Conservation (phyloP, 2,113 vertebrate genomes). For the Irena cyanogastra region DNA sequence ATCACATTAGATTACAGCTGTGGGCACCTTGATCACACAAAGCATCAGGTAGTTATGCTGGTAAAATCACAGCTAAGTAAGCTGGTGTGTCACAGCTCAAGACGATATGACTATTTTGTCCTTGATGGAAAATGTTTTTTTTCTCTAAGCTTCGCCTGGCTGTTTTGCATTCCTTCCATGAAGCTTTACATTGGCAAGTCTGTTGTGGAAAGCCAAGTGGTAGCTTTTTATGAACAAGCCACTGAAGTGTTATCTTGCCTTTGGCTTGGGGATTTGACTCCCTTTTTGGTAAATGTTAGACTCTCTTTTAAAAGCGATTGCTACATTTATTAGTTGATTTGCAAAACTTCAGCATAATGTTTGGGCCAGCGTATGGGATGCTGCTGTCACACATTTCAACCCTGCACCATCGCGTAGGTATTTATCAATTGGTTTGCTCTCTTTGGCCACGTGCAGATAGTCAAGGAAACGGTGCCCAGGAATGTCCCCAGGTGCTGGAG, state of each 20-base stretch:
- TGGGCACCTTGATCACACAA: conserved; percentile 60
- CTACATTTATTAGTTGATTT: neutral
- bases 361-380: neutral
- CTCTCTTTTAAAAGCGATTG: neutral
- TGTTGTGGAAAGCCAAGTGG: neutral
- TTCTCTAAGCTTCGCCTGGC: neutral
- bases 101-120: conserved; percentile 42
- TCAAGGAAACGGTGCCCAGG: neutral
- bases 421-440: neutral
- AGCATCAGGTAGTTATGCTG: conserved; percentile 18
- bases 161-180: conserved; percentile 27
- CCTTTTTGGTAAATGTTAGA: neutral
- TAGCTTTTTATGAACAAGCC: neutral
- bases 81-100: conserved; percentile 31
- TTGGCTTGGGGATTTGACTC: neutral
- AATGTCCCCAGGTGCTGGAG: neutral
- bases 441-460: neutral
- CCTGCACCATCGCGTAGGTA: neutral
- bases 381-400: neutral
- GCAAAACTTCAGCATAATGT: neutral
- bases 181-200: neutral
- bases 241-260: neutral
- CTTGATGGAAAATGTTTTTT: conserved; percentile 1
- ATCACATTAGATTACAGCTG: conserved; percentile 81
- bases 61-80: conserved; percentile 35